phyloP scores from a whole-genome alignment of 2,888 invertebrate genomes.

The Rhagonycha fulva region DNA sequence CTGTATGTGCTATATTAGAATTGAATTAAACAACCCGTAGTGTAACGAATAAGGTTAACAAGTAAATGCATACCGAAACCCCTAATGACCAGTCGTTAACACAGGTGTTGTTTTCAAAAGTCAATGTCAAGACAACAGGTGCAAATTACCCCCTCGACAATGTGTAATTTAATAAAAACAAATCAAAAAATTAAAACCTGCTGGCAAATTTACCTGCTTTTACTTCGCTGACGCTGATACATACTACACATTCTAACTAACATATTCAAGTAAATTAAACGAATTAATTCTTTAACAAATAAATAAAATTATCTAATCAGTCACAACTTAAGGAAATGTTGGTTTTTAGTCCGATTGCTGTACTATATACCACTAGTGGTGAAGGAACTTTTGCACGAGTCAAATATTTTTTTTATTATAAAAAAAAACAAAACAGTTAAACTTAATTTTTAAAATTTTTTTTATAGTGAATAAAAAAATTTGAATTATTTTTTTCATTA shows the following conservation, averaged over 20 bases:
- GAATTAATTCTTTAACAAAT: not conserved
- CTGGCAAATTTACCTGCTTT: not conserved
- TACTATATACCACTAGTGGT: not conserved
- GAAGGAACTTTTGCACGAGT: not conserved
- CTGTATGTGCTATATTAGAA: not conserved
- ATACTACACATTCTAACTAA: not conserved
- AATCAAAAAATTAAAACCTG: not conserved
- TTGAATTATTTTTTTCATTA: too few species aligned
- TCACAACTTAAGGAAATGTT: not conserved
- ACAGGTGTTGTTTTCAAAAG: constrained; percentile 6
- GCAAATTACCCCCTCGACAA: not conserved
- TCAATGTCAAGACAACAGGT: constrained; percentile 4
- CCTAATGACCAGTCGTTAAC: constrained; percentile 4
- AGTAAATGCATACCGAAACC: not conserved
- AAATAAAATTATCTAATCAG: not conserved
- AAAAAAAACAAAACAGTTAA: not conserved
- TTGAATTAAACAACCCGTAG: not conserved
- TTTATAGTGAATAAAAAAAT: too few species aligned
- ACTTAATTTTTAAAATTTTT: not conserved
- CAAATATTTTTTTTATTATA: not conserved
- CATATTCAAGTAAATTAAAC: not conserved
- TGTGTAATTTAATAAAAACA: not conserved
- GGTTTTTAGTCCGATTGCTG: not conserved
- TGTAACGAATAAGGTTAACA: not conserved
- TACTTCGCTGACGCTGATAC: not conserved